Evolutionary conservation across 2,797 vertebrate genomes (phyloP), one percentile per base, ranked within the genome.

Genomic region (Sciurus vulgaris): DNA sequence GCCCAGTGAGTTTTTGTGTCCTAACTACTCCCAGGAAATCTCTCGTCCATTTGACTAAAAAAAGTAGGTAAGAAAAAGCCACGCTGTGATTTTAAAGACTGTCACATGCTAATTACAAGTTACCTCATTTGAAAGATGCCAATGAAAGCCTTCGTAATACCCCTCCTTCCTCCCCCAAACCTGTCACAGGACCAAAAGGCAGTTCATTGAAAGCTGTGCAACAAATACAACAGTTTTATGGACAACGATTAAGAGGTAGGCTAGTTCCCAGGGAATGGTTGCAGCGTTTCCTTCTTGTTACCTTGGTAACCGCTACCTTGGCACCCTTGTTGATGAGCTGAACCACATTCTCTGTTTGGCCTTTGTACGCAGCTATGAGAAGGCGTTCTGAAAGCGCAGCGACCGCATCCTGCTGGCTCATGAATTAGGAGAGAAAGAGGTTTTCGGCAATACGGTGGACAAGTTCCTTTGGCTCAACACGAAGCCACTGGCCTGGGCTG

Each of bases 301-400:
- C 99, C 99, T 99, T 99, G 98, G 99, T 99, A 98, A 99, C 99
- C 0, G 99, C 99, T 98, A 99, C 99, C 98, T 99, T 99, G 97
- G 99, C 99, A 7, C 99, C 99, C 99, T 99, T 99, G 99, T 99
- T 99, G 99, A 99, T 99, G 97, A 99, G 99, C 99, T 99, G 99
- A 98, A 99, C 99, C 98, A 99, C 99, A 99, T 99, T 99, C 98
- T 99, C 99, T 20, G 99, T 99, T 98, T 99, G 99, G 98, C 99
- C 99, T 98, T 99, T 99, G 99, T 99, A 99, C 3, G 99, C 99
- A 33, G 99, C 99, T 99, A 99, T 96, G 87, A 99, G 99, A 98
- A 99, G 99, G 98, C 99, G 99, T 99, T 99, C 99, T 93, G 99
- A 99, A 98, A 99, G 99, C 97, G 98, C 99, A 14, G 99, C 99